Evolutionary conservation across 2,888 invertebrate genomes (phyloP).

Genomic region (Ophioninae sp.): DNA sequence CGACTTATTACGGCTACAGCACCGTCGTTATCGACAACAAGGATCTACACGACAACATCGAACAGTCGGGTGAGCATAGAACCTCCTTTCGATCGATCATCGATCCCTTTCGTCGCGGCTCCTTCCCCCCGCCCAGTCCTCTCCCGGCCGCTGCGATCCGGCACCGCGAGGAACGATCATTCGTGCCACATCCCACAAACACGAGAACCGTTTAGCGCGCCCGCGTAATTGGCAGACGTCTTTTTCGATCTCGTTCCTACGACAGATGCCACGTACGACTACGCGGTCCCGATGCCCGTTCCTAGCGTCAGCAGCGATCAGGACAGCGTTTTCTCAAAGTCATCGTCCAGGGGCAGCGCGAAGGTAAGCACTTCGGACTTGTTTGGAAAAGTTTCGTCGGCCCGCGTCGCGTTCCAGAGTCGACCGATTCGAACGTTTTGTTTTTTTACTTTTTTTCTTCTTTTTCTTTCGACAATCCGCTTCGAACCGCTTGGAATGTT

Average conservation of each 20-base stretch:
- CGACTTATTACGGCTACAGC: constrained; percentile 80
- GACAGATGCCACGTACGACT: constrained; percentile 80
- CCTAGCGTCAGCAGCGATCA: constrained; percentile 80
- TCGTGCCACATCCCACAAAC: neutral
- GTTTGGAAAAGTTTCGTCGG: constrained; percentile 11
- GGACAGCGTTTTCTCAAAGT: constrained; percentile 80
- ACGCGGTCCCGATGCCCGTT: constrained; percentile 80
- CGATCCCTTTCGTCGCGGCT: neutral
- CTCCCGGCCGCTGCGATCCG: neutral
- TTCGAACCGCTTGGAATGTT: neutral
- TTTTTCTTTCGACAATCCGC: neutral
- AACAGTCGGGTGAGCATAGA: constrained; percentile 77
- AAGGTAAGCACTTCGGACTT: constrained; percentile 71
- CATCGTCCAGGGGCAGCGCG: constrained; percentile 79
- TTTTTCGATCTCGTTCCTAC: constrained; percentile 55
- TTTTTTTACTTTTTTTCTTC: no score
- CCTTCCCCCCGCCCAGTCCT: neutral
- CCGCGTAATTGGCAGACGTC: constrained; percentile 42
- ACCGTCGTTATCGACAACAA: constrained; percentile 81
- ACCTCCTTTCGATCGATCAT: constrained; percentile 51
- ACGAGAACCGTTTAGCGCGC: neutral
- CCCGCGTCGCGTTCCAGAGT: neutral
- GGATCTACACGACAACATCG: constrained; percentile 80
- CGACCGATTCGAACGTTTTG: neutral
- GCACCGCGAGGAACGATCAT: neutral